Conservation (phyloP, 2,888 invertebrate species). For the Tupiocoris notatus region DNA sequence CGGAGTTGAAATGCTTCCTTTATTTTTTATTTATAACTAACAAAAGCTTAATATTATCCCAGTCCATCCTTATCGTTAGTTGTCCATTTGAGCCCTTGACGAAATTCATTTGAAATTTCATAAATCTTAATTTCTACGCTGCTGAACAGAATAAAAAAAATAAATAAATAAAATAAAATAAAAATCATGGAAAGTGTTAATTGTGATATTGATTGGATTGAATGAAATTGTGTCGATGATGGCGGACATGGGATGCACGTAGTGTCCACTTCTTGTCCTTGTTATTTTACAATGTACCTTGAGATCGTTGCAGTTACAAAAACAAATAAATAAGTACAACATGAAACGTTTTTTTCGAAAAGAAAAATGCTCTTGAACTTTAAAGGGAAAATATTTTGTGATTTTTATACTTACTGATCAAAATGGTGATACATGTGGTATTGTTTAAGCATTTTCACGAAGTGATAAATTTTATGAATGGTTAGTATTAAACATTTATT, state of each 20-base stretch:
- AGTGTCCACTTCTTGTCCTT: background rate
- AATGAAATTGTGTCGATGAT: background rate
- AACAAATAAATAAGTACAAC: constrained; percentile 19
- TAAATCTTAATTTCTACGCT: no score
- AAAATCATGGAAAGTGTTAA: background rate
- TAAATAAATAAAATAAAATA: no score
- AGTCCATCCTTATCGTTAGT: no score
- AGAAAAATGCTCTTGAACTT: constrained; percentile 28
- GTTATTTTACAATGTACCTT: constrained; percentile 3
- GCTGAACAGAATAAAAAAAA: no score
- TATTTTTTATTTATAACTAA: no score
- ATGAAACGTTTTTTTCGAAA: constrained; percentile 24
- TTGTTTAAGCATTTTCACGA: constrained; percentile 35
- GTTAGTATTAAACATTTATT: constrained; percentile 40
- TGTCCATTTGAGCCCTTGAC: no score
- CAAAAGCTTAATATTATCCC: no score
- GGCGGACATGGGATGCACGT: background rate
- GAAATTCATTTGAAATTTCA: no score
- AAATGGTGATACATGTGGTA: constrained; percentile 40
- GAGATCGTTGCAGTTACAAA: constrained; percentile 16
- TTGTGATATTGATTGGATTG: background rate
- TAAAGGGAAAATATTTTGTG: constrained; percentile 33
- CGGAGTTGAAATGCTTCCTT: no score
- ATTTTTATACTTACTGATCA: constrained; percentile 39
- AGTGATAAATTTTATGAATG: constrained; percentile 41